phyloP scores from a whole-genome alignment of 2,797 vertebrate genomes.

The Chiropotes sagulatus region DNA sequence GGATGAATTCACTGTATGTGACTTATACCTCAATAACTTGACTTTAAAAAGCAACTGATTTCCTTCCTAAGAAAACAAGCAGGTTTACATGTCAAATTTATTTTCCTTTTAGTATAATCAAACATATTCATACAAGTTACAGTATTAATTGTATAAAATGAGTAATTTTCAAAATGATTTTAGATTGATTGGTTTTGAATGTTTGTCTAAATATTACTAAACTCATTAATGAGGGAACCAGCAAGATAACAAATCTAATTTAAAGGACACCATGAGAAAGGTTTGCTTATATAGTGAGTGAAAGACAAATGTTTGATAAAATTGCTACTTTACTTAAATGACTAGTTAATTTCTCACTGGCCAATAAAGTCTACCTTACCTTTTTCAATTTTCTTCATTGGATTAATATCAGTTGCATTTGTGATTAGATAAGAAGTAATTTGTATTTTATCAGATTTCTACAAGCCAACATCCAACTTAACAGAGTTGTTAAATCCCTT shows the following conservation, averaged over 20 bases:
- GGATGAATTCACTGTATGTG: background rate
- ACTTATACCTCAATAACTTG: background rate
- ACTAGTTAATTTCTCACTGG: background rate
- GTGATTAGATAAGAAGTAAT: background rate
- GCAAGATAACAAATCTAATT: background rate
- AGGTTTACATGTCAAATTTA: background rate
- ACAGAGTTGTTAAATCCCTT: background rate
- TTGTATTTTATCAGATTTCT: background rate
- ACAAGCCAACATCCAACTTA: background rate
- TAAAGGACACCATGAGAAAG: background rate
- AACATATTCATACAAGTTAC: background rate
- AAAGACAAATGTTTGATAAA: background rate
- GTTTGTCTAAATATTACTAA: background rate
- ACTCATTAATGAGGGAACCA: background rate
- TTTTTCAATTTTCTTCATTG: background rate
- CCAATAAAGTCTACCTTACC: background rate
- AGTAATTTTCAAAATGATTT: background rate
- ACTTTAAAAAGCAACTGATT: background rate
- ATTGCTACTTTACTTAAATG: background rate
- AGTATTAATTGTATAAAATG: background rate
- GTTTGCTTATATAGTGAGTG: background rate
- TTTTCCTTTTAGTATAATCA: background rate
- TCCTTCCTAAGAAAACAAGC: background rate
- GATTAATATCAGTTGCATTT: background rate
- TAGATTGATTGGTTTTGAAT: too few species aligned